Percentiles rank a stretch among this genome's conserved stretches.
These are phyloP conservation scores for Ostrea edulis DNA, from an alignment of 1,140 invertebrate species.

Conservation along the genomic window DNA sequence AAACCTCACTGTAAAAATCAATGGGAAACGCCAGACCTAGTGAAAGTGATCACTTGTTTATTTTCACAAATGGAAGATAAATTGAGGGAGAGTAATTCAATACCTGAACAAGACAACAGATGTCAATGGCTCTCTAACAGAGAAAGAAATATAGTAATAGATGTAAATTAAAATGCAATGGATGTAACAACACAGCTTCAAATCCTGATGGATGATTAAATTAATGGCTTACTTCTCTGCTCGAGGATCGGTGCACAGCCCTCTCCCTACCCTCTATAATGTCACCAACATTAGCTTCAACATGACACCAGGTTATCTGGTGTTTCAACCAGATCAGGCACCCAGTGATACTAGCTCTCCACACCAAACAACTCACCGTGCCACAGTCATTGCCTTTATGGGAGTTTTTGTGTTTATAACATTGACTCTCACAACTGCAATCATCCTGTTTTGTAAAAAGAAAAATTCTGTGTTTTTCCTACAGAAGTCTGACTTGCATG, in stretches of 20 bases:
- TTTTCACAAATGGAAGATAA: conserved; percentile 36
- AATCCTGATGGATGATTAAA: not conserved
- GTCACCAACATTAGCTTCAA: conserved; percentile 12
- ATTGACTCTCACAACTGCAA: conserved; percentile 65
- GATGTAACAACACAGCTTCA: not conserved
- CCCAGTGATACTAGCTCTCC: not conserved
- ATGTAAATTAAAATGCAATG: conserved; percentile 8
- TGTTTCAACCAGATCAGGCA: not conserved
- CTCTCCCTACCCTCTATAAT: not conserved
- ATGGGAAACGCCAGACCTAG: not conserved
- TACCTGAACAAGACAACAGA: not conserved
- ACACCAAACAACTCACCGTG: conserved; percentile 46
- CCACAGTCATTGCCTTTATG: conserved; percentile 66
- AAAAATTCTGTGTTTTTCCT: conserved; percentile 76
- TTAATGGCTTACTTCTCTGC: conserved; percentile 15
- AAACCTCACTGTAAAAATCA: conserved; percentile 10
- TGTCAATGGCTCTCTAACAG: not conserved
- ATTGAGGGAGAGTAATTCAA: conserved; percentile 5
- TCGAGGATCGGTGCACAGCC: not conserved
- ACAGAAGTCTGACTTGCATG: conserved; percentile 68
- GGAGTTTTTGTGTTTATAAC: conserved; percentile 74
- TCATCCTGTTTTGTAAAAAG: conserved; percentile 76
- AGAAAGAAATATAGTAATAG: not conserved
- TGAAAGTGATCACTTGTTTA: conserved; percentile 30
- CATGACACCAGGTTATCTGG: conserved; percentile 38